phyloP scores from a whole-genome alignment of 2,888 invertebrate species.

The Xestia ashworthii region DNA sequence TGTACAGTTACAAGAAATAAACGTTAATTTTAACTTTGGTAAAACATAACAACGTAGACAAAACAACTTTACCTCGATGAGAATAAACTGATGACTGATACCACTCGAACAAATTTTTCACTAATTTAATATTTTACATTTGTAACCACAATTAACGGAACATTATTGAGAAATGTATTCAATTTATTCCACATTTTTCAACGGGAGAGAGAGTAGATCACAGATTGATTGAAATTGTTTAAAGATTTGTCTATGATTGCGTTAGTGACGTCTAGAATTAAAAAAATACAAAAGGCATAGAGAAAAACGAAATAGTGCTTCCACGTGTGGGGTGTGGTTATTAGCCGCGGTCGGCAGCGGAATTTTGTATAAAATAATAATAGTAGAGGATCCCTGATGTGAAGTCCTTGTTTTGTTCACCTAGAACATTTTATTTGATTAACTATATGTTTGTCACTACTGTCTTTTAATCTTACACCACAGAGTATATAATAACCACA shows the following conservation, averaged over 20 bases:
- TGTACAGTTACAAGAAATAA: conserved; percentile 70
- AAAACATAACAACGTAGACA: conserved; percentile 61
- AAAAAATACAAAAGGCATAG: conserved; percentile 6
- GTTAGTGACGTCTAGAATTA: conserved; percentile 54
- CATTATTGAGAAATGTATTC: conserved; percentile 69
- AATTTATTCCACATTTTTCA: conserved; percentile 75
- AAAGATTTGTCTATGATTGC: conserved; percentile 64
- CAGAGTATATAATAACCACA: too few relatives aligned
- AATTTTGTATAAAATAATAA: not conserved
- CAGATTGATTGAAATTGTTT: conserved; percentile 58
- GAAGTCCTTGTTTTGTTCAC: too few relatives aligned
- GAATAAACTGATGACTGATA: conserved; percentile 52
- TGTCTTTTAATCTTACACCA: too few relatives aligned
- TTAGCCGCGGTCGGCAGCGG: not conserved
- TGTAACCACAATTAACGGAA: conserved; percentile 71
- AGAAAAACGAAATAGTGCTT: not conserved
- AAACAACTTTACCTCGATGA: conserved; percentile 67
- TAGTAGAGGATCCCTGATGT: too few relatives aligned
- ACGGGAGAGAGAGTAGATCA: conserved; percentile 64
- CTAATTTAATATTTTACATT: conserved; percentile 71
- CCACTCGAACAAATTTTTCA: conserved; percentile 61
- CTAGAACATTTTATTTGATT: too few relatives aligned
- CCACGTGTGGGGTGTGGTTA: not conserved
- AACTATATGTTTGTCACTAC: too few relatives aligned
- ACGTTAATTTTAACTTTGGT: conserved; percentile 53